These are phyloP conservation scores for Drosophila hydei DNA, from an alignment of 1,140 invertebrate species.

Conservation along the genomic window DNA sequence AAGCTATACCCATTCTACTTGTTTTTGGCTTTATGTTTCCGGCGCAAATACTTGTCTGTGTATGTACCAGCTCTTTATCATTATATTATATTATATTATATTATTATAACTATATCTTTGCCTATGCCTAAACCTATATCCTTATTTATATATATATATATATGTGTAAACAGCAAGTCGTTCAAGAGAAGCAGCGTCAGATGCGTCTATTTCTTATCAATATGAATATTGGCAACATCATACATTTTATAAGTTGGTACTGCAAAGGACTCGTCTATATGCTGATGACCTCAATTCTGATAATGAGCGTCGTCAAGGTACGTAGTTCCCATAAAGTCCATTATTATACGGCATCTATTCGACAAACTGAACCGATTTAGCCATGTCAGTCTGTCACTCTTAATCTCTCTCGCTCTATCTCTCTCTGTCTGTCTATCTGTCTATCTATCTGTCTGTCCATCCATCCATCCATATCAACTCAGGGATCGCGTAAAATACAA, in stretches of 20 bases:
- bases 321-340: too few species aligned
- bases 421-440: too few species aligned
- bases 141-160: neutral
- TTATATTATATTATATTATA: too few species aligned
- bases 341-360: too few species aligned
- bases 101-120: too few species aligned
- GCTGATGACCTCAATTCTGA: constrained; percentile 16
- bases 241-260: constrained; percentile 56
- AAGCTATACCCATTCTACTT: constrained; percentile 38
- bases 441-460: too few species aligned
- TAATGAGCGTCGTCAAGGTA: constrained; percentile 49
- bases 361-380: too few species aligned
- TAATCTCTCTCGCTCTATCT: neutral
- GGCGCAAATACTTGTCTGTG: constrained; percentile 52
- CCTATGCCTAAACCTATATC: too few species aligned
- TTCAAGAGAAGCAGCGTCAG: constrained; percentile 45
- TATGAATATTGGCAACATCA: constrained; percentile 59
- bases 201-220: constrained; percentile 59
- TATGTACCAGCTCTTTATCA: too few species aligned
- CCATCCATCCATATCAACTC: too few species aligned
- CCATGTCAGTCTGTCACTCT: neutral
- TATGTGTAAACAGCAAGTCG: constrained; percentile 61
- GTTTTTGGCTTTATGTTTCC: constrained; percentile 63
- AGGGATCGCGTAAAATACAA: too few species aligned
- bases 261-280: constrained; percentile 36